Percentiles rank a stretch among this genome's conserved stretches.
Evolutionary conservation across 2,888 invertebrate genomes (phyloP).

Genomic region (Hedya salicella): DNA sequence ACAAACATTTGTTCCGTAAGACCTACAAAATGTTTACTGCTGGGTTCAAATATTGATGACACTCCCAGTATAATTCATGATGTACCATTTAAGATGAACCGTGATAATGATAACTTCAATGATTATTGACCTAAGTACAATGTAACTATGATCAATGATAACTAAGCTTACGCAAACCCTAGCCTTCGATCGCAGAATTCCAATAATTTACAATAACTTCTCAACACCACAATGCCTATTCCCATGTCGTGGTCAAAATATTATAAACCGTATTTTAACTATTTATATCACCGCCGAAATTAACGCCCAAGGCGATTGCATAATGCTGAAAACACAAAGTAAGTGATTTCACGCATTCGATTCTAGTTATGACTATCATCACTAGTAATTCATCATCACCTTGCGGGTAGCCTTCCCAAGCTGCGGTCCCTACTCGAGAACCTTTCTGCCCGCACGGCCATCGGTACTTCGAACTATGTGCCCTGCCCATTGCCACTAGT

Average conservation of each 20-base stretch:
- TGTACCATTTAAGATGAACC: neutral
- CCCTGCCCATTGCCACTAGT: too few species aligned
- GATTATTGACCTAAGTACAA: slow-evolving; percentile 6
- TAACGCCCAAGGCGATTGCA: neutral
- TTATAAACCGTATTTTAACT: slow-evolving; percentile 1
- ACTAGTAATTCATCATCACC: too few species aligned
- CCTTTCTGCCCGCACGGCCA: too few species aligned
- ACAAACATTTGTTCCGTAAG: too few species aligned
- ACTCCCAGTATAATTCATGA: too few species aligned
- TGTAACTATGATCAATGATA: slow-evolving; percentile 25
- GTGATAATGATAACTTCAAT: neutral
- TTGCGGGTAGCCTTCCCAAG: too few species aligned
- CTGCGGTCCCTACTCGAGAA: too few species aligned
- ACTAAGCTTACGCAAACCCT: slow-evolving; percentile 22
- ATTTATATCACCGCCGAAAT: neutral
- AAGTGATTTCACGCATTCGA: too few species aligned
- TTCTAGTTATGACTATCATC: too few species aligned
- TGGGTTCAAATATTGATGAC: neutral
- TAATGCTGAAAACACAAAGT: too few species aligned
- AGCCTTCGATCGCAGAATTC: slow-evolving; percentile 21
- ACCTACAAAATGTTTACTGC: too few species aligned
- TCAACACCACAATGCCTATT: slow-evolving; percentile 29
- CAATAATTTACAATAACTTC: slow-evolving; percentile 29
- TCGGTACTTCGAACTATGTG: too few species aligned
- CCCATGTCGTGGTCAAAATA: neutral